Conservation (phyloP, 1,140 invertebrate genomes). For the Scaptomyza montana region DNA sequence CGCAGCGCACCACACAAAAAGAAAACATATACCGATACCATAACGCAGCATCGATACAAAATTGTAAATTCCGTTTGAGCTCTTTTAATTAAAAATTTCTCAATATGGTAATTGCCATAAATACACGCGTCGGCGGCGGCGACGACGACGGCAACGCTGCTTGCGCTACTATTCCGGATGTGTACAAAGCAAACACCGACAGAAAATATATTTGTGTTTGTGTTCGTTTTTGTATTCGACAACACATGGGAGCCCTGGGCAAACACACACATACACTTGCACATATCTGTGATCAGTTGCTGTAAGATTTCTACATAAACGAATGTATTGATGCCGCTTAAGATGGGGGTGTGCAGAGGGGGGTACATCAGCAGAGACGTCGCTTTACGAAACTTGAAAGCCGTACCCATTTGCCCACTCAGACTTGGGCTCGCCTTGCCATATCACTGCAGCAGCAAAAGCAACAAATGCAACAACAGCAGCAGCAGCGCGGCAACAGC, state of each 20-base stretch:
- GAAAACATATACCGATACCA: neutral
- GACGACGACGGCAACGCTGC: constrained; percentile 29
- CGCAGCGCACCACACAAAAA: neutral
- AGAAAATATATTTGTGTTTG: constrained; percentile 30
- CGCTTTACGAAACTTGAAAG: constrained; percentile 78
- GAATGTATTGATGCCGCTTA: constrained; percentile 71
- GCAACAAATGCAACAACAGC: constrained; percentile 36
- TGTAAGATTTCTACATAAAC: constrained; percentile 61
- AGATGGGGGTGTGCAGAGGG: constrained; percentile 18
- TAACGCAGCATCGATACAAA: neutral
- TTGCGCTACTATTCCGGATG: constrained; percentile 73
- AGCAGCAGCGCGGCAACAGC: constrained; percentile 35
- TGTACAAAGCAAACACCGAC: constrained; percentile 68
- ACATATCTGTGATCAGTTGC: constrained; percentile 45
- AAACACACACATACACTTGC: constrained; percentile 19
- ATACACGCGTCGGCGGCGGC: constrained; percentile 63
- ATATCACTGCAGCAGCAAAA: constrained; percentile 44
- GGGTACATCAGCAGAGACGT: constrained; percentile 24
- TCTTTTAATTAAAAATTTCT: constrained; percentile 80
- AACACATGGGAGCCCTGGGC: constrained; percentile 42
- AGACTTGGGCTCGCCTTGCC: constrained; percentile 50
- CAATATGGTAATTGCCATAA: constrained; percentile 81
- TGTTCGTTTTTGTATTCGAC: constrained; percentile 22
- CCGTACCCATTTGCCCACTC: constrained; percentile 74
- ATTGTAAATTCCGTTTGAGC: constrained; percentile 8